phyloP scores from a whole-genome alignment of 2,797 vertebrate genomes.

The Antennarius maculatus region DNA sequence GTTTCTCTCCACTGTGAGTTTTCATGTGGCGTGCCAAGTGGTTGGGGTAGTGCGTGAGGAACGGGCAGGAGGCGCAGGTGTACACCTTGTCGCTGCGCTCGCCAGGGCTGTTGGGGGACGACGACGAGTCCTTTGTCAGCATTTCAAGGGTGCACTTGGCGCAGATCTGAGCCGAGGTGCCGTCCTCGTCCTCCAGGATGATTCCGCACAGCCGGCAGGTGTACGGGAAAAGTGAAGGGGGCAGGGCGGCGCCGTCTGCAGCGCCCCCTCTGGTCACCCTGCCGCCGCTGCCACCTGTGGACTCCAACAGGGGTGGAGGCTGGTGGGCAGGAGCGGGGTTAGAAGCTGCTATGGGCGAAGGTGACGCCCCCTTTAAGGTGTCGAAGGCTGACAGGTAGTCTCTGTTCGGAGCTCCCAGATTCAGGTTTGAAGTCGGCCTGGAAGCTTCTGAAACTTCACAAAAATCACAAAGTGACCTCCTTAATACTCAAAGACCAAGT shows the following conservation, averaged over 20 bases:
- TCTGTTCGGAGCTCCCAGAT: constrained; percentile 74
- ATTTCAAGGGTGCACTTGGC: constrained; percentile 90
- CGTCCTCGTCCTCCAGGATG: constrained; percentile 90
- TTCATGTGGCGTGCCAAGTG: constrained; percentile 98
- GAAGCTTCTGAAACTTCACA: constrained; percentile 65
- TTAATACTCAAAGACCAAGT: background rate
- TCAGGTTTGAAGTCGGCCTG: constrained; percentile 82
- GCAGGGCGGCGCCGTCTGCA: constrained; percentile 70
- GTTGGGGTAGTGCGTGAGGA: constrained; percentile 96
- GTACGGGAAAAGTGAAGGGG: constrained; percentile 88
- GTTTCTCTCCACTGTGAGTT: constrained; percentile 97
- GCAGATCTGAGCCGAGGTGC: constrained; percentile 87
- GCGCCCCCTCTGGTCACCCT: constrained; percentile 49
- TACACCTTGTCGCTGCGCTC: constrained; percentile 89
- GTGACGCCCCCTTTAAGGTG: constrained; percentile 74
- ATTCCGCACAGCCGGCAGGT: constrained; percentile 92
- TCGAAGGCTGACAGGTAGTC: constrained; percentile 86
- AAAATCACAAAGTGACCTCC: background rate
- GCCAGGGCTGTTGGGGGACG: constrained; percentile 76
- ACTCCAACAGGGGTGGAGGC: constrained; percentile 61
- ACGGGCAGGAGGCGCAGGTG: constrained; percentile 91
- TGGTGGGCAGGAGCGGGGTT: constrained; percentile 62
- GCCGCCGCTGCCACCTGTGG: constrained; percentile 36
- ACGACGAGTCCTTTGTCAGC: constrained; percentile 83
- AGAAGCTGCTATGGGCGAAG: constrained; percentile 63